Percentiles rank a stretch among this genome's conserved stretches.
phyloP scores from a whole-genome alignment of 1,140 invertebrate species.

The Aphelinus certus region DNA sequence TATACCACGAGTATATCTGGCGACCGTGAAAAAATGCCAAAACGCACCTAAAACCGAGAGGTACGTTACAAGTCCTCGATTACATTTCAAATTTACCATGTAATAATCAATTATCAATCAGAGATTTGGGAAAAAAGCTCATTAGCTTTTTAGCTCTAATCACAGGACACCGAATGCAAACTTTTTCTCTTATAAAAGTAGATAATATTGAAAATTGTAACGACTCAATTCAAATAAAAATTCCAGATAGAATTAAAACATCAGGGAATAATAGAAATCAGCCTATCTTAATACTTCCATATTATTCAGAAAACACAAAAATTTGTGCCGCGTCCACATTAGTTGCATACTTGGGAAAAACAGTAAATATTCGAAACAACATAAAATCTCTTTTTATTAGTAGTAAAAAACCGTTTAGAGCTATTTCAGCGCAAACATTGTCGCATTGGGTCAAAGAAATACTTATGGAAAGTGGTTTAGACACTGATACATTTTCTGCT shows the following conservation, averaged over 20 bases:
- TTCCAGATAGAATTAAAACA: conserved; percentile 43
- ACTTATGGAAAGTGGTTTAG: conserved; percentile 37
- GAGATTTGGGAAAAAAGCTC: conserved; percentile 37
- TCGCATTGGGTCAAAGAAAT: conserved; percentile 44
- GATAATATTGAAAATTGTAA: conserved; percentile 34
- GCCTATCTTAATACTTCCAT: conserved; percentile 38
- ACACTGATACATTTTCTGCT: conserved; percentile 31
- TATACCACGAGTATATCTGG: too few species aligned
- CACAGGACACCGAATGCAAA: conserved; percentile 46
- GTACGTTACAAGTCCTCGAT: too few species aligned
- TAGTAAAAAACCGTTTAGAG: conserved; percentile 29
- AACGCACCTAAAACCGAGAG: too few species aligned
- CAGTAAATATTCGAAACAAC: conserved; percentile 19
- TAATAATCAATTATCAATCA: too few species aligned
- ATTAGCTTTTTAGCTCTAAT: conserved; percentile 18
- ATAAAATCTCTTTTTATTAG: conserved; percentile 34
- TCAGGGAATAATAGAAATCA: conserved; percentile 42
- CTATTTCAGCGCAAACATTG: conserved; percentile 36
- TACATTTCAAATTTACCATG: too few species aligned
- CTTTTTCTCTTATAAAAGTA: conserved; percentile 43
- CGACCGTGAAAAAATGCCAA: too few species aligned
- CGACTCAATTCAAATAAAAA: conserved; percentile 33
- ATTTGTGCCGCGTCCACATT: conserved; percentile 37
- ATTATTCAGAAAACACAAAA: conserved; percentile 29
- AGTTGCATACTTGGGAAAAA: conserved; percentile 32